Percentiles rank a stretch among this genome's conserved stretches.
phyloP scores from a whole-genome alignment of 2,888 invertebrate species.

The Halictus quadricinctus region DNA sequence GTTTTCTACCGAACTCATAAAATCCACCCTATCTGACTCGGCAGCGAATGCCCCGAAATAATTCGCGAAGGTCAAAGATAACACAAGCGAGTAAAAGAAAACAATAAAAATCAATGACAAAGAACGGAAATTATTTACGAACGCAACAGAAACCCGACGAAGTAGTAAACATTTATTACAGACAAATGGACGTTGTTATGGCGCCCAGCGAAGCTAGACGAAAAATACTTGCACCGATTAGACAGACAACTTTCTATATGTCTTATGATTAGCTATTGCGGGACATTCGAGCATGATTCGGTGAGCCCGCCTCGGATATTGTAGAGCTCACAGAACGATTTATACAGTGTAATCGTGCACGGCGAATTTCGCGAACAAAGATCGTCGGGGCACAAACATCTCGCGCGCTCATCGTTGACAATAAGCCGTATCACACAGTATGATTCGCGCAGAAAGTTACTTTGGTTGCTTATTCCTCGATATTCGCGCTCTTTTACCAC shows the following conservation, averaged over 20 bases:
- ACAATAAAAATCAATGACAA: background rate
- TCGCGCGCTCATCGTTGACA: constrained; percentile 46
- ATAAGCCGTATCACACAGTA: constrained; percentile 53
- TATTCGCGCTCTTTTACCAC: constrained; percentile 44
- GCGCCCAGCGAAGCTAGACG: constrained; percentile 63
- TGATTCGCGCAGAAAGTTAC: constrained; percentile 35
- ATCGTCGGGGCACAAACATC: constrained; percentile 27
- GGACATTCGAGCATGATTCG: background rate
- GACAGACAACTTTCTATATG: background rate
- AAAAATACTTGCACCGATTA: constrained; percentile 37
- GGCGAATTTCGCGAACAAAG: constrained; percentile 33
- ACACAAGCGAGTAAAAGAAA: background rate
- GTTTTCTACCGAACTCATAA: constrained; percentile 34
- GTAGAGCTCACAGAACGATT: constrained; percentile 3
- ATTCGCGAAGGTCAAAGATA: constrained; percentile 2
- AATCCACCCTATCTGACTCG: constrained; percentile 36
- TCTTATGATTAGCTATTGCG: constrained; percentile 7
- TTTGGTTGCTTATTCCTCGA: constrained; percentile 18
- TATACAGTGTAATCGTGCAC: constrained; percentile 28
- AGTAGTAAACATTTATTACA: constrained; percentile 47
- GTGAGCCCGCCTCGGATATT: background rate
- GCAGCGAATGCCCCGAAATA: background rate
- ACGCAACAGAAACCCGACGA: background rate
- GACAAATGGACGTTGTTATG: constrained; percentile 68
- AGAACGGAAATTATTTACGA: background rate